A percentile compares a stretch with the other conserved stretches of the same genome.
Conservation (phyloP, 2,888 invertebrate species). For the Cremastinae sp. region DNA sequence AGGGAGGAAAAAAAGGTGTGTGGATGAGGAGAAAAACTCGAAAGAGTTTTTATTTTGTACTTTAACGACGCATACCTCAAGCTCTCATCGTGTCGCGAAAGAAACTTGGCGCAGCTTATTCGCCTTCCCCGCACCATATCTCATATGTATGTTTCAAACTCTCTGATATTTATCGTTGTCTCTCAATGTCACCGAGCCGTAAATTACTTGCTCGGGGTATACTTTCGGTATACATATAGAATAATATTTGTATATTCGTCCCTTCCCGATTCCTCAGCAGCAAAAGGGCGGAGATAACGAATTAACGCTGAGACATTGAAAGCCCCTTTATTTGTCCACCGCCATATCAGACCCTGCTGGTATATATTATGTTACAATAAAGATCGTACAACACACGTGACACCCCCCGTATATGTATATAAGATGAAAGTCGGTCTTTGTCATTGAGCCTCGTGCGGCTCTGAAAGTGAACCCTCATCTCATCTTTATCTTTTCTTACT, state of each 20-base stretch:
- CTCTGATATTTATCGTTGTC: slow-evolving; percentile 33
- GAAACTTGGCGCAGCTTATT: slow-evolving; percentile 56
- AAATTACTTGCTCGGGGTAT: not conserved
- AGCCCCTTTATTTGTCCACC: not conserved
- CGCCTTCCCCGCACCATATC: too few relatives aligned
- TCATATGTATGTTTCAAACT: slow-evolving; percentile 39
- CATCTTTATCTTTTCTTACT: slow-evolving; percentile 16
- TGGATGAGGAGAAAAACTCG: slow-evolving; percentile 38
- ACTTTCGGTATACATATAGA: not conserved
- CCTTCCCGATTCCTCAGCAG: not conserved
- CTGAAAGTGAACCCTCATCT: slow-evolving; percentile 57
- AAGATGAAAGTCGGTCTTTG: slow-evolving; percentile 67
- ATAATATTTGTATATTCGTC: slow-evolving; percentile 25
- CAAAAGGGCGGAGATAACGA: slow-evolving; percentile 6
- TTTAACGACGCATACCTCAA: slow-evolving; percentile 74
- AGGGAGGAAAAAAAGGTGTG: slow-evolving; percentile 39
- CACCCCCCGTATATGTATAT: too few relatives aligned
- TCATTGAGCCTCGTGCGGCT: slow-evolving; percentile 66
- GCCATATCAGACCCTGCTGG: too few relatives aligned
- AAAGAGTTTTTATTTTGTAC: slow-evolving; percentile 72
- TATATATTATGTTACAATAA: slow-evolving; percentile 11
- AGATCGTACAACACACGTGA: slow-evolving; percentile 48
- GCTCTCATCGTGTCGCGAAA: slow-evolving; percentile 62
- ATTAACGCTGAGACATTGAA: not conserved
- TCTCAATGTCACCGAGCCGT: slow-evolving; percentile 10